Evolutionary conservation across 2,888 invertebrate species (phyloP), one percentile per base, ranked within the genome.

Genomic region (Saturnia japonica): DNA sequence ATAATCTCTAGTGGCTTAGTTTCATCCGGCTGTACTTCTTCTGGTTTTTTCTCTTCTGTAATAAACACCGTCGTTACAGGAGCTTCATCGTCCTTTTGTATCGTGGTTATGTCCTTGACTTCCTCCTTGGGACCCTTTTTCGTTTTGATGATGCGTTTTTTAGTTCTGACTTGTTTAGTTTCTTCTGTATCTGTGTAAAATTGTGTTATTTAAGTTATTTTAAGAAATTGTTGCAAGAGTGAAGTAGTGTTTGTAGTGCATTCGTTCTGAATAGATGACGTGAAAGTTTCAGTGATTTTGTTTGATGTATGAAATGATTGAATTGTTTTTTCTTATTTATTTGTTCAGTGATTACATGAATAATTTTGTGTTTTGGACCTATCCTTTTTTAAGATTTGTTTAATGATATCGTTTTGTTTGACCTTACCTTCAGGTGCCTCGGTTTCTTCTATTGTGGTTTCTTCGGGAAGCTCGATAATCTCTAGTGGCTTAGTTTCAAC

Each of bases 61-160:
- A 80, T 75, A 0, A 73, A 75, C 0, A 80, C 74, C 0, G 74
- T 77, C 0, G 76, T 80, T 0, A 79, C 74, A 0, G 82, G 80
- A 1, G 69, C 69, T 69, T 80, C 87, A 9, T 76, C 80, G 1
- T 80, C 81, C 72, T 77, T 80, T 73, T 76, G 75, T 4, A 78
- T 68, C 0, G 77, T 81, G 0, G 77, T 47, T 6, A 47, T 47
- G 16, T 47, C 47, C 19, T 14, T 47, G 4, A 47, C 19, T 19
- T 47, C 19, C 14, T 47, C 47, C 19, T 47, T 9, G 47, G 47
- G 12, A 47, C 47, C 12, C 47, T 47, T 47, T 1, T 47, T 47
- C 47, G 14, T 47, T 47, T 0, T 86, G 28, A 89, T 78, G 0
- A 81, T 76, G 4, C 86, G 80, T 68, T 82, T 89, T 28, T 82